Evolutionary conservation across 2,113 vertebrate genomes (phyloP).

Genomic region (Oreochromis niloticus): DNA sequence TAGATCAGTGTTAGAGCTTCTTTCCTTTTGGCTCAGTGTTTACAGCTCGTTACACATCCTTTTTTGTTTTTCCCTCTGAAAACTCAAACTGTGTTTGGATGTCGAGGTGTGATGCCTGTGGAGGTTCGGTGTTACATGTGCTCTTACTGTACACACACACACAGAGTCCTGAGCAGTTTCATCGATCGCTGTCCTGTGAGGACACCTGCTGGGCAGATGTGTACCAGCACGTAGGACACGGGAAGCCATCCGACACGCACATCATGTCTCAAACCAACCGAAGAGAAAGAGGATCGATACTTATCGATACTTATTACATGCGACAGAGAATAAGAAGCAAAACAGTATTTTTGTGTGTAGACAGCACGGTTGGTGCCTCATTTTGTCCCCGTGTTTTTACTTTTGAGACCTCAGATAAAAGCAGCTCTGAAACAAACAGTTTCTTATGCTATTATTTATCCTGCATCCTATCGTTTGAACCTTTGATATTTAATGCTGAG

Average conservation of each 20-base stretch:
- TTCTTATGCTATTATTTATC: background rate
- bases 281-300: too few species aligned
- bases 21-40: background rate
- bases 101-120: background rate
- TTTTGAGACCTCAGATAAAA: background rate
- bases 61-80: background rate
- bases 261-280: background rate
- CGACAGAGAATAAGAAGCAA: background rate
- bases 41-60: background rate
- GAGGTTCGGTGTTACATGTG: background rate
- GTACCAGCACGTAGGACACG: background rate
- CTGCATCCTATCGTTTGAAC: background rate
- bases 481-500: background rate
- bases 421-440: background rate
- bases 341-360: background rate
- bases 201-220: constrained; percentile 32
- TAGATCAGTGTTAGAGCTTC: background rate
- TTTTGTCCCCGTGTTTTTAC: background rate
- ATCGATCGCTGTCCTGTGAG: background rate
- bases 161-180: background rate
- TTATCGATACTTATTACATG: background rate
- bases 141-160: fast-evolving
- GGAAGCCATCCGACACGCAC: background rate
- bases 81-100: background rate
- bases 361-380: background rate